A percentile compares a stretch with the other conserved stretches of the same genome.
Conservation (phyloP, 1,140 invertebrate genomes). For the Cyrtorhinus lividipennis region DNA sequence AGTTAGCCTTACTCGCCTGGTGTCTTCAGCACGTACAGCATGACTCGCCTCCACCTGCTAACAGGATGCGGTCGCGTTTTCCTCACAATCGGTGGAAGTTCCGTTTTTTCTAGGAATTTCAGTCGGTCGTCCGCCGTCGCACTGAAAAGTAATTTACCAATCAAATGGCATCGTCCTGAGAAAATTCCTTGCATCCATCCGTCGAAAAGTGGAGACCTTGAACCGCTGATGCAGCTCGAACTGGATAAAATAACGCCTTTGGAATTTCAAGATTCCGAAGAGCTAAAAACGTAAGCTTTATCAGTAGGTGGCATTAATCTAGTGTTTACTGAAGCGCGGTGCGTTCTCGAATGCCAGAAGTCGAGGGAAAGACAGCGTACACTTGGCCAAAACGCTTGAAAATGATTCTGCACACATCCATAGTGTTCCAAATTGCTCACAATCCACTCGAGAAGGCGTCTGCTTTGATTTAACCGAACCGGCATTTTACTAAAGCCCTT, state of each 20-base stretch:
- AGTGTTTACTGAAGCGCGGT: not conserved
- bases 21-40: too few species aligned
- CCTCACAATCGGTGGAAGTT: not conserved
- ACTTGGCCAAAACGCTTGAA: too few species aligned
- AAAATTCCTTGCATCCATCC: constrained; percentile 37
- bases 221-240: constrained; percentile 31
- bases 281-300: constrained; percentile 36
- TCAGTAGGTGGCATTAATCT: not conserved
- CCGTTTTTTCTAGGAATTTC: not conserved
- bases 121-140: not conserved
- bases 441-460: too few species aligned
- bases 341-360: not conserved
- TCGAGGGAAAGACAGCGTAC: too few species aligned
- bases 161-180: constrained; percentile 45
- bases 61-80: not conserved
- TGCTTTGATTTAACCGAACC: too few species aligned
- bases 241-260: constrained; percentile 27
- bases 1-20: too few species aligned
- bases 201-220: constrained; percentile 41
- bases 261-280: constrained; percentile 34
- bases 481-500: too few species aligned
- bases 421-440: too few species aligned
- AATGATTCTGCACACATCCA: too few species aligned
- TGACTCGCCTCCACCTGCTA: not conserved
- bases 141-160: constrained; percentile 25